Evolutionary conservation across 1,140 invertebrate genomes (phyloP).

Genomic region (Drosophila trapezifrons): DNA sequence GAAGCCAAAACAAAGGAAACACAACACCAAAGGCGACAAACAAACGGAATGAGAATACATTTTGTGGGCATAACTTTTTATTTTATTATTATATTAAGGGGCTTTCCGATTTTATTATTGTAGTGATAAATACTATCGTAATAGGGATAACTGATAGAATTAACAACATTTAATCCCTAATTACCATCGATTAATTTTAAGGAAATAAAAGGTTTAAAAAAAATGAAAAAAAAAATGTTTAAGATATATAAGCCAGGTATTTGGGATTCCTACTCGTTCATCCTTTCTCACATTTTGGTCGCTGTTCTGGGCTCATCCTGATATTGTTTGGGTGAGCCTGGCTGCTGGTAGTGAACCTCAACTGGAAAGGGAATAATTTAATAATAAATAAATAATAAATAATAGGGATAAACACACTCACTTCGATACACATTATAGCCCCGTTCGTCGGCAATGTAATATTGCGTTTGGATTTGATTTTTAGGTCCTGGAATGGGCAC

Average conservation of each 20-base stretch:
- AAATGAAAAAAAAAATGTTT: constrained; percentile 1
- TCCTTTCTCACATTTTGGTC: constrained; percentile 27
- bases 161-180: too few relatives aligned
- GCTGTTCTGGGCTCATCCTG: constrained; percentile 37
- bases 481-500: constrained; percentile 50
- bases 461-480: constrained; percentile 61
- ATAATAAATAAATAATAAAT: too few relatives aligned
- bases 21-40: constrained; percentile 19
- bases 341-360: constrained; percentile 35
- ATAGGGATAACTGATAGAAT: not conserved
- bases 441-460: constrained; percentile 72
- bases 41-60: constrained; percentile 42
- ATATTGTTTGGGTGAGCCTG: constrained; percentile 20
- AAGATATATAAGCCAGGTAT: not conserved
- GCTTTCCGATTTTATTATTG: constrained; percentile 2
- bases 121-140: too few relatives aligned
- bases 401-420: too few relatives aligned
- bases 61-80: constrained; percentile 65
- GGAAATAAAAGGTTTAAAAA: too few relatives aligned
- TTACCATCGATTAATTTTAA: too few relatives aligned
- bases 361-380: constrained; percentile 27
- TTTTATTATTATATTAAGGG: constrained; percentile 30
- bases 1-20: not conserved
- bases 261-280: constrained; percentile 3
- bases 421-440: constrained; percentile 71